Conservation (phyloP, 2,797 vertebrate genomes). For the Anolis apletophallus region DNA sequence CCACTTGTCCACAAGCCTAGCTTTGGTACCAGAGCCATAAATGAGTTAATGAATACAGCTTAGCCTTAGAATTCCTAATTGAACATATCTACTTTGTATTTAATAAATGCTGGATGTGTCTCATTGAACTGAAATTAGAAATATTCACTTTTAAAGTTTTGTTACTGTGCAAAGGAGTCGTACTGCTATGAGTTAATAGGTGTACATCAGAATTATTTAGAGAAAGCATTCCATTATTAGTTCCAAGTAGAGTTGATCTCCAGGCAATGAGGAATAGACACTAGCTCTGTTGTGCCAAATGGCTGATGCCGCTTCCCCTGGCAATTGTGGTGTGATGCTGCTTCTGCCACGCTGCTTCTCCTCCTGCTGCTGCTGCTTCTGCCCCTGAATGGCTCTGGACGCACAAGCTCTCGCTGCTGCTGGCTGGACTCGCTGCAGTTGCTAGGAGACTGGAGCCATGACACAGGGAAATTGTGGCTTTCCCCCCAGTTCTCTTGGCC, state of each 20-base stretch:
- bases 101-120: conserved; percentile 20
- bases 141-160: neutral
- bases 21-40: neutral
- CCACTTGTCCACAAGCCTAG: neutral
- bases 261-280: neutral
- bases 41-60: neutral
- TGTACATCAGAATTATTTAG: neutral
- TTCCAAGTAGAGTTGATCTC: too few relatives aligned
- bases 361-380: neutral
- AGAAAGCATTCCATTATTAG: neutral
- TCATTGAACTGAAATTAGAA: neutral
- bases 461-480: conserved; percentile 81
- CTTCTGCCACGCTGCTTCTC: neutral
- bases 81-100: neutral
- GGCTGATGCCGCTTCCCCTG: neutral
- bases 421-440: conserved; percentile 74
- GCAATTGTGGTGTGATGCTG: neutral
- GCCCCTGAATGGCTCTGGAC: neutral
- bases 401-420: conserved; percentile 9
- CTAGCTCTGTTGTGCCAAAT: too few relatives aligned
- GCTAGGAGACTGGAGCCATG: conserved; percentile 80
- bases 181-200: neutral
- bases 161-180: neutral
- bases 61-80: neutral
- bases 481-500: too few relatives aligned